A percentile compares a stretch with the other conserved stretches of the same genome.
Evolutionary conservation across 2,113 vertebrate genomes (phyloP).

Genomic region (Eublepharis macularius): DNA sequence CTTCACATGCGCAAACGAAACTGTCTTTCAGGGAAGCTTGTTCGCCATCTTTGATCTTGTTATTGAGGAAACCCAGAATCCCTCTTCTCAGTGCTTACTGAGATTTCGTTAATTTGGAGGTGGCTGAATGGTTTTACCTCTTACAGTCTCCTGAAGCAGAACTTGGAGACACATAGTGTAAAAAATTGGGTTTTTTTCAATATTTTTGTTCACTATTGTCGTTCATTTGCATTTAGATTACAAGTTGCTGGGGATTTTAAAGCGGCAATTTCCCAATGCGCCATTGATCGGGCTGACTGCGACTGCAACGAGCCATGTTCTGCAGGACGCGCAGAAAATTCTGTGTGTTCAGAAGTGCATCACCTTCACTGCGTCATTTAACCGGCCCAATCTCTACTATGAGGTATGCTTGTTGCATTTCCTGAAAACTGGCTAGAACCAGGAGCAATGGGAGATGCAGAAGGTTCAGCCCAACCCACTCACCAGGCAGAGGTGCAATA

Average conservation of each 20-base stretch:
- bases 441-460: background rate
- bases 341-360: slow-evolving; percentile 84
- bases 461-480: background rate
- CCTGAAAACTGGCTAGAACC: background rate
- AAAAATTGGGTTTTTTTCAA: no score
- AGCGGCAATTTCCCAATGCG: slow-evolving; percentile 90
- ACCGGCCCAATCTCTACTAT: slow-evolving; percentile 93
- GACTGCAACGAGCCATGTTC: slow-evolving; percentile 89
- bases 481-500: background rate
- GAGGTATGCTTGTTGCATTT: slow-evolving; percentile 77
- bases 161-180: accelerated
- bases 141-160: background rate
- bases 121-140: background rate
- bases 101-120: background rate
- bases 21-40: background rate
- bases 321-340: slow-evolving; percentile 93
- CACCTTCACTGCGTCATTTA: slow-evolving; percentile 92
- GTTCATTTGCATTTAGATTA: slow-evolving; percentile 79
- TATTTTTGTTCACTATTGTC: background rate
- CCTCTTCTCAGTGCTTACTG: background rate
- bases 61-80: background rate
- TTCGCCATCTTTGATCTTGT: background rate
- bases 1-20: background rate
- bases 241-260: slow-evolving; percentile 94
- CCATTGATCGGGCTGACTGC: slow-evolving; percentile 92